Conservation (phyloP, 1,140 invertebrate genomes). For the Drosophila nigromelanica region DNA sequence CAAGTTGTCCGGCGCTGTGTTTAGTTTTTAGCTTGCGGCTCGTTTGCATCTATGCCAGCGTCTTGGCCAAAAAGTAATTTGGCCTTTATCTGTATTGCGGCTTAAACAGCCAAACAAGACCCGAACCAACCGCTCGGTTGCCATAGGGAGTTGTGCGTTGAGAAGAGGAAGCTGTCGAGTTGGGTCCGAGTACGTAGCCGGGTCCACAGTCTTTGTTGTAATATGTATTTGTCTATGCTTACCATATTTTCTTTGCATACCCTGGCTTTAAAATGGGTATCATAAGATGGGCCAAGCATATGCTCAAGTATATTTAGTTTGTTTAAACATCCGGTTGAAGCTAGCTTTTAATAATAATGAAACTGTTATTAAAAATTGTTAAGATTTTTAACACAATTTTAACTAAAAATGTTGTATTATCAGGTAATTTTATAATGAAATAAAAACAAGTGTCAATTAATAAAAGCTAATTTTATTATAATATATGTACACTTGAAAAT, state of each 20-base stretch:
- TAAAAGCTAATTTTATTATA: no score
- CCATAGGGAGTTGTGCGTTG: slow-evolving; percentile 18
- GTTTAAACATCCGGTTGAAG: no score
- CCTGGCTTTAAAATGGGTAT: background rate
- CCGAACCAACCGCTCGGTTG: slow-evolving; percentile 26
- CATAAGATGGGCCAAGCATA: background rate
- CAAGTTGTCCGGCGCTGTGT: slow-evolving; percentile 51
- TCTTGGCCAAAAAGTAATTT: slow-evolving; percentile 81
- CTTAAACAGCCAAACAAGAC: slow-evolving; percentile 65
- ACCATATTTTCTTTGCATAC: slow-evolving; percentile 22
- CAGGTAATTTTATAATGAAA: no score
- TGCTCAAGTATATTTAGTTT: background rate
- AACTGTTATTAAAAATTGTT: no score
- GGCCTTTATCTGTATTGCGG: slow-evolving; percentile 80
- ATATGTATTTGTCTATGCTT: slow-evolving; percentile 68
- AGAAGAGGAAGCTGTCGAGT: slow-evolving; percentile 1
- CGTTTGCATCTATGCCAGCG: slow-evolving; percentile 49
- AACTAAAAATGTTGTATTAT: no score
- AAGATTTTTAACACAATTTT: no score
- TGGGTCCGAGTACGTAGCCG: background rate
- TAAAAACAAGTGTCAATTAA: no score
- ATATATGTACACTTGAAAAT: no score
- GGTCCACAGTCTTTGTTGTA: slow-evolving; percentile 43
- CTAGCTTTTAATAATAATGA: no score
- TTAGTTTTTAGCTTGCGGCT: slow-evolving; percentile 72